Base-by-base conservation (phyloP, 2,888 invertebrate genomes). In the Apamea sordens region DNA sequence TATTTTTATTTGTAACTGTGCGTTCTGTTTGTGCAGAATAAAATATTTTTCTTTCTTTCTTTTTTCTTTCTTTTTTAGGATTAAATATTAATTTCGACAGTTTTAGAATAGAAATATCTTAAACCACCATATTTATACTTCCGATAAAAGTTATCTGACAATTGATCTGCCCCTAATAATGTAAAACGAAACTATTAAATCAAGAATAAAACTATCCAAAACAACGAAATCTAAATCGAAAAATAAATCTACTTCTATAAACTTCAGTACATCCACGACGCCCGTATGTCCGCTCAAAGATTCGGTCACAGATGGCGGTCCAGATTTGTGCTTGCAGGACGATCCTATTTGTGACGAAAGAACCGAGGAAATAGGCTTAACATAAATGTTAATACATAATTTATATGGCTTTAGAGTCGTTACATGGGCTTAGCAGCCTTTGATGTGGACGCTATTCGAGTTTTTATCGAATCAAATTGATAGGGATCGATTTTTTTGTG, bases 261-360 rank as follows among this genome's bases (percentile, higher is more conserved):
- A 56, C 24, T 56, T 3, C 3, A 32, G 32, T 47, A 15, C 77
- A 83, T 76, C 32, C 84, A 41, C 10, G 0, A 0, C 18, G 56
- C 0, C 93, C 61, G 93, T 95, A 87, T 94, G 94, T 95, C 91
- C 77, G 18, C 21, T n/a, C 87, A 73, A 82, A 94, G 94, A 94
- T 94, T 94, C 90, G 93, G 93, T 91, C 95, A 95, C 96, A 96
- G 95, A 96, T 96, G 96, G 95, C 91, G 89, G 92, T 90, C 92
- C 93, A 95, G 95, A 96, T 96, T 95, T 93, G 91, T 92, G 92
- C 92, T 92, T 88, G 86, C 92, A 93, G 93, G 93, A 90, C 94
- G 95, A 96, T 96, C 95, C 96, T 94, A 96, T 96, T 95, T 94
- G 93, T 91, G 91, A 89, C 92, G 90, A 92, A 92, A 93, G 92